These are phyloP conservation scores for Epistrophe grossulariae DNA, from an alignment of 2,888 invertebrate species.

Conservation along the genomic window DNA sequence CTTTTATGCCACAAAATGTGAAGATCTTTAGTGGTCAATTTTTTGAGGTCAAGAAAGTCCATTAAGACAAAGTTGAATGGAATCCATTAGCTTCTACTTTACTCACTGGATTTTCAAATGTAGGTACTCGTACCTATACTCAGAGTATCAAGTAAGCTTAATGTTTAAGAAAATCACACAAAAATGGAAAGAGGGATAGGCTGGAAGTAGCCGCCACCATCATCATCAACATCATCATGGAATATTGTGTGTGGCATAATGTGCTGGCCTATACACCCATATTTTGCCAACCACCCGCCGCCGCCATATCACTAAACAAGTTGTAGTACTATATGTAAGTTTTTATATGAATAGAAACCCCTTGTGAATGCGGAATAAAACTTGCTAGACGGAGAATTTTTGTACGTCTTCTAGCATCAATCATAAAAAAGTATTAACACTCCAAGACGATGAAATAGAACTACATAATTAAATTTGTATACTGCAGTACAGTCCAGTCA, in stretches of 20 bases:
- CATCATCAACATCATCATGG: neutral
- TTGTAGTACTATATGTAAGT: slow-evolving; percentile 31
- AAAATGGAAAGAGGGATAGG: neutral
- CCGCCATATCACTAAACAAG: slow-evolving; percentile 37
- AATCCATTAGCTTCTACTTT: slow-evolving; percentile 81
- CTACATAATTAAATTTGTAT: no score
- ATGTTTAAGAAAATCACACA: slow-evolving; percentile 34
- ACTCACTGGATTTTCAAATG: neutral
- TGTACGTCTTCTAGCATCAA: slow-evolving; percentile 21
- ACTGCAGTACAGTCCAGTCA: no score
- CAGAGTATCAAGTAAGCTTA: neutral
- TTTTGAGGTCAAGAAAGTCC: slow-evolving; percentile 84
- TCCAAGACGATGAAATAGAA: neutral
- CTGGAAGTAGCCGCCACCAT: neutral
- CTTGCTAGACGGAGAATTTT: slow-evolving; percentile 23
- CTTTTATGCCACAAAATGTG: slow-evolving; percentile 16
- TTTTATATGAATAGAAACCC: slow-evolving; percentile 10
- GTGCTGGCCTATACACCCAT: neutral
- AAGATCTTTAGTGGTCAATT: slow-evolving; percentile 53
- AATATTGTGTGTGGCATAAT: slow-evolving; percentile 13
- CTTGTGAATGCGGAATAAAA: slow-evolving; percentile 8
- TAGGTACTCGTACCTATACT: neutral
- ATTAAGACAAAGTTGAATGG: slow-evolving; percentile 83
- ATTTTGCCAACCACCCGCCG: neutral
- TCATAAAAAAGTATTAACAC: slow-evolving; percentile 34